Base-by-base conservation (phyloP, 2,888 invertebrate genomes). In the Deladenus siricidicola region DNA sequence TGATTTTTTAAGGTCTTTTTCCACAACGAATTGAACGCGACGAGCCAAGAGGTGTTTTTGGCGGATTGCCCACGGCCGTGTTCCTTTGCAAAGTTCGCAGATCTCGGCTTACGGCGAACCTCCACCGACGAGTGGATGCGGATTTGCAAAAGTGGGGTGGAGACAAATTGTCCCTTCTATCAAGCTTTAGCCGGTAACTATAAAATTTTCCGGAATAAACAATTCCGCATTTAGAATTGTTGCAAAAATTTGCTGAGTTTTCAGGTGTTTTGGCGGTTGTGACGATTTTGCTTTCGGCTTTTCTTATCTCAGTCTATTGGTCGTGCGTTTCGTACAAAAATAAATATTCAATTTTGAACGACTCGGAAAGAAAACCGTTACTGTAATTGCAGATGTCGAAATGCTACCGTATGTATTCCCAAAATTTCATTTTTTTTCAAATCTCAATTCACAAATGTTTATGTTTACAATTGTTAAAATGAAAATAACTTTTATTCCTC, bases 351-450 rank as follows among this genome's bases (percentile, higher is more conserved):
- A 43, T 24, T 6, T 44, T 55, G 21, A 30, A 8, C n/a, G 55
- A 55, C 28, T 43, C 54, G 1, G 54, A 54, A 42, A 42, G 44
- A 42, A 45, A n/a, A 23, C 54, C 54, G 14, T 43, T 54, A 17
- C 39, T 54, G 44, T 19, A 29, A 19, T 48, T 23, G 24, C n/a
- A 26, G 17, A n/a, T 48, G 10, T 42, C 42, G 10, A 42, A n/a
- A n/a, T n/a, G n/a, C n/a, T n/a, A n/a, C n/a, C n/a, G n/a, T n/a
- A n/a, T n/a, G n/a, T n/a, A n/a, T n/a, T n/a, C n/a, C n/a, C n/a
- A n/a, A n/a, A n/a, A n/a, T n/a, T n/a, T n/a, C n/a, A n/a, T n/a
- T n/a, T n/a, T n/a, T n/a, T n/a, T n/a, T n/a, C n/a, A n/a, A n/a
- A n/a, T n/a, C n/a, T n/a, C n/a, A n/a, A n/a, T n/a, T n/a, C n/a